Evolutionary conservation across 2,888 invertebrate species (phyloP), one percentile per base, ranked within the genome.

Genomic region (Diarsia mendica): DNA sequence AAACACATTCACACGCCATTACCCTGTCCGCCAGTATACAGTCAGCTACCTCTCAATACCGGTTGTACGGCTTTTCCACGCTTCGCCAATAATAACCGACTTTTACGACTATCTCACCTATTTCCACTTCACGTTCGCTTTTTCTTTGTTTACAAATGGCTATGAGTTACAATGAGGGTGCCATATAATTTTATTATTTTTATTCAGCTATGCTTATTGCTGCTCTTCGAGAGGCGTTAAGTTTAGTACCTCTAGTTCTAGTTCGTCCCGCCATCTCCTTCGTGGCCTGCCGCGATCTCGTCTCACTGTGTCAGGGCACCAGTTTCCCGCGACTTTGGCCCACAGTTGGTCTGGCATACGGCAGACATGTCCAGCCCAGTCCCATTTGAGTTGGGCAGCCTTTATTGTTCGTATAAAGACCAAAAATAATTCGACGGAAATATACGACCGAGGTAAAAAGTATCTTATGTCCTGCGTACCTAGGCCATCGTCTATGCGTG

Each of bases 61-160:
- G 77, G 58, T 75, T 68, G 84, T 85, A 87, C 85, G 80, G 85
- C 82, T 67, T 80, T 75, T 79, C 75, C 75, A 80, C 74, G 74
- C 74, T 72, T 72, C 70, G 68, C 72, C 77, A 82, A 88, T 89
- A 88, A 89, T 87, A 85, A 85, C 81, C 53, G 72, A 73, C 83
- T 81, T 90, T 90, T 89, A 90, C 76, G 83, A 85, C 68, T 82
- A 84, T 89, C 86, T 87, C 86, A 86, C 87, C 83, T 90, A 89
- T 87, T 86, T 79, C 69, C 69, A 60, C 53, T 80, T 72, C 65
- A 64, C 71, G 33, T 79, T 82, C 66, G 70, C 66, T 77, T 73
- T 75, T 83, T 85, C 71, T 71, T 87, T 86, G 81, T 83, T 82
- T 89, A 85, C 79, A 83, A 87, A 80, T 83, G 78, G 64, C 79